Percentiles rank a stretch among this genome's conserved stretches.
Conservation (phyloP, 92 coral and sea anemone species). For the Ricordea florida region DNA sequence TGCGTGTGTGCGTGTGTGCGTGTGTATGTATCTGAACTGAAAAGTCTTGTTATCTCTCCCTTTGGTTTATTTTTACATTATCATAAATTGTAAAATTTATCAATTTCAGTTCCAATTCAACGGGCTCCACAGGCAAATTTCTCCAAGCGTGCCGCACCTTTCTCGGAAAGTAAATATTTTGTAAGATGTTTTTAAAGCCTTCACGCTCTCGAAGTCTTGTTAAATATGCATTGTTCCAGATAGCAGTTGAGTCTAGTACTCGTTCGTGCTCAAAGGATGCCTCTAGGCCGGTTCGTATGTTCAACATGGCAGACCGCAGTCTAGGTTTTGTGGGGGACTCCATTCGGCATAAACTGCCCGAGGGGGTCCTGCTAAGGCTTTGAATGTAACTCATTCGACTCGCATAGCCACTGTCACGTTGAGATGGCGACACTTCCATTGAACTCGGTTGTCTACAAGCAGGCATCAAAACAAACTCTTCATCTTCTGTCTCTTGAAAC, state of each 20-base stretch:
- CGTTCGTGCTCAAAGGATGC: neutral
- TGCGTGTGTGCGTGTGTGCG: no score
- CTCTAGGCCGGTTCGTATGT: neutral
- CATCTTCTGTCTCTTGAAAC: slow-evolving; percentile 47
- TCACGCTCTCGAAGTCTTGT: slow-evolving; percentile 6
- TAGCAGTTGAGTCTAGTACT: neutral
- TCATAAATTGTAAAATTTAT: slow-evolving; percentile 90
- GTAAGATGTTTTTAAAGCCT: slow-evolving; percentile 12
- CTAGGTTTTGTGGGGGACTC: slow-evolving; percentile 8
- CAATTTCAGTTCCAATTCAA: slow-evolving; percentile 79
- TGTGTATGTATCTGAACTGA: no score
- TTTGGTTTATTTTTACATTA: neutral
- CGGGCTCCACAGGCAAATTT: slow-evolving; percentile 66
- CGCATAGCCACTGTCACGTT: slow-evolving; percentile 71
- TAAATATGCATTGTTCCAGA: slow-evolving; percentile 24
- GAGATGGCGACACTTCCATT: slow-evolving; percentile 8
- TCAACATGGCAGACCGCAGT: neutral
- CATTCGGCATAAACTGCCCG: slow-evolving; percentile 39
- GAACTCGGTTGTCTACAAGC: neutral
- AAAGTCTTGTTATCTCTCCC: neutral
- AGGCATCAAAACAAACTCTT: slow-evolving; percentile 41
- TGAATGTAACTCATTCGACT: slow-evolving; percentile 71
- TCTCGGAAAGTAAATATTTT: slow-evolving; percentile 21
- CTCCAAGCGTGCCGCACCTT: slow-evolving; percentile 50
- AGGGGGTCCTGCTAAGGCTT: slow-evolving; percentile 56